These are phyloP conservation scores for Crotophaga sulcirostris DNA, from an alignment of 2,113 vertebrate genomes.

Conservation along the genomic window DNA sequence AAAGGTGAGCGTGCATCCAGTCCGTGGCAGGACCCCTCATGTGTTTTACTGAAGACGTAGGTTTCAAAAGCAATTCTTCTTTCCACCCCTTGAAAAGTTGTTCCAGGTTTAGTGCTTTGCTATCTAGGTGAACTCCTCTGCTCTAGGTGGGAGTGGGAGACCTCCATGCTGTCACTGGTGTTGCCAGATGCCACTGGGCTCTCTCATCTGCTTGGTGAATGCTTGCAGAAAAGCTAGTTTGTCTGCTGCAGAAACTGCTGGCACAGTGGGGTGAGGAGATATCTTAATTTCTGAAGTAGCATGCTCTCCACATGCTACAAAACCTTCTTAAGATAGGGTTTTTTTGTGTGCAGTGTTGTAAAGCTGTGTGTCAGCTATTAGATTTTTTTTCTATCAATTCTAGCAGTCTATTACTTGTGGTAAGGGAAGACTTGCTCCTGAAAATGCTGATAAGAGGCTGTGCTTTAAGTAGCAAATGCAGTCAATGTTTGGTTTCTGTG, in stretches of 20 bases:
- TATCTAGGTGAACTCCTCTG: neutral
- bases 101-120: neutral
- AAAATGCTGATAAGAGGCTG: neutral
- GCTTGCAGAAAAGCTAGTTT: neutral
- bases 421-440: neutral
- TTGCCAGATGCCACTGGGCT: no score
- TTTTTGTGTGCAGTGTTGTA: neutral
- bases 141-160: accelerated
- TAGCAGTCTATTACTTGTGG: neutral
- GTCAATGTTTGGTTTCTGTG: neutral
- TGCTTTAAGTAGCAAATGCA: neutral
- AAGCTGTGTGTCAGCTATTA: neutral
- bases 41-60: neutral
- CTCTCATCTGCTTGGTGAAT: neutral
- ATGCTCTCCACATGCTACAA: accelerated
- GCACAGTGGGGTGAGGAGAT: neutral
- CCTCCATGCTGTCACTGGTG: neutral
- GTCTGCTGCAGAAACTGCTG: neutral
- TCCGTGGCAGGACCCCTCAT: no score
- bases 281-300: neutral
- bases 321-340: neutral
- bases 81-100: neutral
- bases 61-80: neutral
- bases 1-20: accelerated
- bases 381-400: neutral